phyloP scores from a whole-genome alignment of 2,888 invertebrate genomes.

The Leistus spinibarbis region DNA sequence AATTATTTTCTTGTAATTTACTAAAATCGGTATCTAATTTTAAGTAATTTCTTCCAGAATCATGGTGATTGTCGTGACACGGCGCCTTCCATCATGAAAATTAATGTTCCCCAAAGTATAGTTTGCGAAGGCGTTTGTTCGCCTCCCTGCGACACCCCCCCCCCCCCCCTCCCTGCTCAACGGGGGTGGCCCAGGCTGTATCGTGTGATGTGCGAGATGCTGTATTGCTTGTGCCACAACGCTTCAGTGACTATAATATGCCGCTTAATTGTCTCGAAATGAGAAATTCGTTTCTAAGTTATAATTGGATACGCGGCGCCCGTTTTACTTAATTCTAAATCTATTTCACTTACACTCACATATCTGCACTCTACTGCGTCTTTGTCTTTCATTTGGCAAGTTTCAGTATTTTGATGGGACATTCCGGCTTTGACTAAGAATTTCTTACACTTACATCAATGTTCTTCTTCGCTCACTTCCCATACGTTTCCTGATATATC shows the following conservation, averaged over 20 bases:
- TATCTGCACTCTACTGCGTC: slow-evolving; percentile 9
- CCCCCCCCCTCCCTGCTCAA: slow-evolving; percentile 47
- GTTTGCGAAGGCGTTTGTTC: slow-evolving; percentile 57
- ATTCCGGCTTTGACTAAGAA: slow-evolving; percentile 41
- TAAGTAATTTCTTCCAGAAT: no score
- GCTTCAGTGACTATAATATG: slow-evolving; percentile 61
- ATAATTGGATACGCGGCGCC: slow-evolving; percentile 60
- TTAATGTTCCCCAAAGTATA: slow-evolving; percentile 62
- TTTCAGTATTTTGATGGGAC: slow-evolving; percentile 41
- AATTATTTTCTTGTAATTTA: no score
- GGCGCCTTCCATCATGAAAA: slow-evolving; percentile 58
- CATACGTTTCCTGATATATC: background rate
- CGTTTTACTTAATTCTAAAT: slow-evolving; percentile 45
- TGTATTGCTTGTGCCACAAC: slow-evolving; percentile 45
- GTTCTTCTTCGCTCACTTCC: background rate
- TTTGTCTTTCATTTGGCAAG: slow-evolving; percentile 33
- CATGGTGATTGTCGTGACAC: slow-evolving; percentile 20
- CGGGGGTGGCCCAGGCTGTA: slow-evolving; percentile 53
- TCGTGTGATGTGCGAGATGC: slow-evolving; percentile 10
- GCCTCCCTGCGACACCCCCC: slow-evolving; percentile 47
- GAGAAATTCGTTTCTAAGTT: slow-evolving; percentile 64
- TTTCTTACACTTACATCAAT: slow-evolving; percentile 39
- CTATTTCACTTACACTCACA: slow-evolving; percentile 40
- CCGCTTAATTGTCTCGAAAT: slow-evolving; percentile 63
- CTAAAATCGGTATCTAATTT: no score